phyloP scores from a whole-genome alignment of 2,113 vertebrate species.

The Boulengeromyrus knoepffleri region DNA sequence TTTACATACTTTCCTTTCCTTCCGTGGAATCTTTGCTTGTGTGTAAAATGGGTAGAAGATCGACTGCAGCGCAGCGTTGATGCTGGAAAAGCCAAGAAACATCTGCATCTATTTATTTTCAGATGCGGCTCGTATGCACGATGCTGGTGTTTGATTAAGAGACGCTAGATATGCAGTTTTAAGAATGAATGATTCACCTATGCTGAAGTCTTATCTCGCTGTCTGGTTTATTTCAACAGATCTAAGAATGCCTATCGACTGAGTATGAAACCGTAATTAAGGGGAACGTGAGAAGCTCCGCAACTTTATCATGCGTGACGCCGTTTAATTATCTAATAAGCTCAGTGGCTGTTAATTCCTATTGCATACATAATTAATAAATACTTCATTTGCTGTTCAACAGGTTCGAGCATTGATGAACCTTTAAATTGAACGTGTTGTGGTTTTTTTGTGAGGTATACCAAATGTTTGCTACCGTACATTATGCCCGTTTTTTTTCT shows the following conservation, averaged over 20 bases:
- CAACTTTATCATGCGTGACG: conserved; percentile 21
- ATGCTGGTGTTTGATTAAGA: neutral
- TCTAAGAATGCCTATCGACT: neutral
- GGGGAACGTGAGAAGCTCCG: neutral
- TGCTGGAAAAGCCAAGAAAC: neutral
- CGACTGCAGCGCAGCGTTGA: neutral
- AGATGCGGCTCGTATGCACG: neutral
- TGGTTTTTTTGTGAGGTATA: neutral
- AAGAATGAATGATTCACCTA: neutral
- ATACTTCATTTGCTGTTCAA: conserved; percentile 4
- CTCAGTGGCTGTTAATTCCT: neutral
- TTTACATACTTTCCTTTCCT: neutral
- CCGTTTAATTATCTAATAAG: conserved; percentile 14
- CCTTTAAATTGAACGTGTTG: neutral
- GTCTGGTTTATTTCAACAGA: neutral
- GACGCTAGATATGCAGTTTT: neutral
- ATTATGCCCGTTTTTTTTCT: neutral
- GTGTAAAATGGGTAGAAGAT: neutral
- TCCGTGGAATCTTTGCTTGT: neutral
- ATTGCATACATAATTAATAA: neutral
- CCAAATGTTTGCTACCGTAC: neutral
- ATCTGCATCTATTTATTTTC: neutral
- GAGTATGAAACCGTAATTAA: conserved; percentile 10
- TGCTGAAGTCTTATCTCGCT: neutral
- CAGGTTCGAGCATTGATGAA: neutral